Percentiles rank a stretch among this genome's conserved stretches.
phyloP scores from a whole-genome alignment of 2,888 invertebrate genomes.

The Conomelus anceps region DNA sequence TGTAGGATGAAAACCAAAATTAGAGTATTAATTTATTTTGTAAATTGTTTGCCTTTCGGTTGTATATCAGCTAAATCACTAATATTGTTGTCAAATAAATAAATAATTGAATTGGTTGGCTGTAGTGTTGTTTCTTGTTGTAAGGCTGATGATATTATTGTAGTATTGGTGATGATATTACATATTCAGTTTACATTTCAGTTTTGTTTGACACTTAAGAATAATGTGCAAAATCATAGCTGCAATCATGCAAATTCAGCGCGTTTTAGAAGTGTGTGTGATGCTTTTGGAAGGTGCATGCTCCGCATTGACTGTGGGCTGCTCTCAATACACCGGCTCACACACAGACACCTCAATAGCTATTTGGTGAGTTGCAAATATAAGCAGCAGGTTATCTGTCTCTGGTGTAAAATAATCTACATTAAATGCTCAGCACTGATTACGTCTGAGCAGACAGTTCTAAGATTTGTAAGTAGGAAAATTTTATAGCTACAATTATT shows the following conservation, averaged over 20 bases:
- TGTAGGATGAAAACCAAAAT: too few relatives aligned
- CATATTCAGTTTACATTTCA: slow-evolving; percentile 23
- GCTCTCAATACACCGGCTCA: not conserved
- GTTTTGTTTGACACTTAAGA: not conserved
- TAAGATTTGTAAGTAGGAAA: not conserved
- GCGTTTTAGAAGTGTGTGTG: not conserved
- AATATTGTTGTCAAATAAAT: too few relatives aligned
- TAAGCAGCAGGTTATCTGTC: not conserved
- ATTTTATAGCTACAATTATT: not conserved
- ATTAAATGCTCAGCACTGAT: not conserved
- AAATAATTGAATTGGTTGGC: too few relatives aligned
- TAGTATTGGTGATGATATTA: slow-evolving; percentile 8
- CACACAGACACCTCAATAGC: not conserved
- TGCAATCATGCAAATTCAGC: too few relatives aligned
- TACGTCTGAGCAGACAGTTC: not conserved
- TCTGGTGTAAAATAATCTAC: not conserved
- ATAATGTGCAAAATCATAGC: not conserved
- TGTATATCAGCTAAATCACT: too few relatives aligned
- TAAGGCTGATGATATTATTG: not conserved
- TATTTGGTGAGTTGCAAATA: not conserved
- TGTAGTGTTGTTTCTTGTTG: not conserved
- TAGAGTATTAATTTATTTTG: too few relatives aligned
- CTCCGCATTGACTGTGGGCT: too few relatives aligned
- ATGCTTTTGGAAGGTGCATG: too few relatives aligned
- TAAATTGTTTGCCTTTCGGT: too few relatives aligned